These are phyloP conservation scores for Rhamnusium bicolor DNA, from an alignment of 2,888 invertebrate species.

Conservation along the genomic window DNA sequence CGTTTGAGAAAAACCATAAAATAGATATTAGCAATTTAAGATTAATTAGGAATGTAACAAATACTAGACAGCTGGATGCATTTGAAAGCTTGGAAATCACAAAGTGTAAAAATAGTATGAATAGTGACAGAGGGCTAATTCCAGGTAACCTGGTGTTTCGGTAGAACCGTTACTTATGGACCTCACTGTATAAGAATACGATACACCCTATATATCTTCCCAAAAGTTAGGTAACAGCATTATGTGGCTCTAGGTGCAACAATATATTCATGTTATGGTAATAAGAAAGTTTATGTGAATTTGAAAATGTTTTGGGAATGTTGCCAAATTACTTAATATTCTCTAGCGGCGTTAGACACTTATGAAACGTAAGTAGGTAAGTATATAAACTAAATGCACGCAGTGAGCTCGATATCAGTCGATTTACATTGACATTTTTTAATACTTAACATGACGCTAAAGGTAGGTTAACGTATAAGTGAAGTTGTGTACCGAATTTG, in stretches of 20 bases:
- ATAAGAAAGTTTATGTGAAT: constrained; percentile 27
- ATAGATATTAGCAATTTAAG: too few relatives aligned
- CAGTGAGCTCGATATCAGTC: constrained; percentile 49
- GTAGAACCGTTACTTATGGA: too few relatives aligned
- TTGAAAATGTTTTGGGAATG: constrained; percentile 14
- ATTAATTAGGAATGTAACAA: too few relatives aligned
- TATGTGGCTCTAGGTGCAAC: not conserved
- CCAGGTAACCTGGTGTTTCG: too few relatives aligned
- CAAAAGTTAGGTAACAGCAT: constrained; percentile 2
- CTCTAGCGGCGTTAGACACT: constrained; percentile 42
- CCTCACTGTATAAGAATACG: too few relatives aligned
- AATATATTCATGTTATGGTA: not conserved
- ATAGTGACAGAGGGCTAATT: too few relatives aligned
- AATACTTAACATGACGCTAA: constrained; percentile 54
- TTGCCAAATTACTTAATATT: constrained; percentile 55
- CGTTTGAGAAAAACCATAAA: too few relatives aligned
- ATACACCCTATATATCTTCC: not conserved
- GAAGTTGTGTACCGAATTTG: constrained; percentile 17
- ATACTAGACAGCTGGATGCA: too few relatives aligned
- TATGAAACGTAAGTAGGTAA: constrained; percentile 52
- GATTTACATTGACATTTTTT: constrained; percentile 44
- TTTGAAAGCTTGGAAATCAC: too few relatives aligned
- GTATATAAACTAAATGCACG: constrained; percentile 52
- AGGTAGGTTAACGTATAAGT: constrained; percentile 52
- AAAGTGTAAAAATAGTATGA: too few relatives aligned